phyloP scores from a whole-genome alignment of 1,140 invertebrate species.

The Temnothorax curvispinosus region DNA sequence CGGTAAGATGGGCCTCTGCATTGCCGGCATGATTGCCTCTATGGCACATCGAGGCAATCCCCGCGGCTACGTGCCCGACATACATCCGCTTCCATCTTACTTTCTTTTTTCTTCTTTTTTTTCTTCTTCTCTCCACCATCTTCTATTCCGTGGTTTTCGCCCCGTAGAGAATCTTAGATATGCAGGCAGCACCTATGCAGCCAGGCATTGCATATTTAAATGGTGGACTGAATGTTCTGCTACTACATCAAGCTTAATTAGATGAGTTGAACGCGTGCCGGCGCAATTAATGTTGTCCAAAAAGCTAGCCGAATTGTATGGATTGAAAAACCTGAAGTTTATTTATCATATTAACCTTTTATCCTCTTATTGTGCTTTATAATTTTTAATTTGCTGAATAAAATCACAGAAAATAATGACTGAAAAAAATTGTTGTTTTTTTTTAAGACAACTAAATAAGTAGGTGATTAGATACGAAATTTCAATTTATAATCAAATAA shows the following conservation, averaged over 20 bases:
- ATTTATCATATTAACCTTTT: neutral
- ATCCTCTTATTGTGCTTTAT: neutral
- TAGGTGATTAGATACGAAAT: constrained; percentile 24
- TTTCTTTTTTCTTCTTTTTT: constrained; percentile 70
- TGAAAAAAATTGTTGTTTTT: neutral
- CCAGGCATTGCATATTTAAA: constrained; percentile 80
- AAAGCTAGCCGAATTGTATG: neutral
- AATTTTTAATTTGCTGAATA: neutral
- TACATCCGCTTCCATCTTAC: constrained; percentile 85
- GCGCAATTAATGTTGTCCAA: constrained; percentile 71
- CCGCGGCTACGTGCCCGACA: constrained; percentile 86
- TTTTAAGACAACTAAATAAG: constrained; percentile 13
- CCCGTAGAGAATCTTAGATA: constrained; percentile 77
- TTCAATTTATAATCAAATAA: constrained; percentile 75
- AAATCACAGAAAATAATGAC: neutral
- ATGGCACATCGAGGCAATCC: constrained; percentile 86
- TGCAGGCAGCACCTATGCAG: constrained; percentile 74
- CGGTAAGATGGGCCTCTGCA: constrained; percentile 85
- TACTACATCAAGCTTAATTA: constrained; percentile 79
- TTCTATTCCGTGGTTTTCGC: constrained; percentile 70
- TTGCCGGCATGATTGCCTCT: constrained; percentile 86
- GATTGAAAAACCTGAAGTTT: neutral
- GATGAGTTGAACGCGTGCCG: constrained; percentile 73
- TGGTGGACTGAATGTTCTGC: constrained; percentile 73
- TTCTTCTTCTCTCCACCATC: constrained; percentile 66